Base-by-base conservation (phyloP, 2,888 invertebrate genomes). In the Siphlonurus alternatus region DNA sequence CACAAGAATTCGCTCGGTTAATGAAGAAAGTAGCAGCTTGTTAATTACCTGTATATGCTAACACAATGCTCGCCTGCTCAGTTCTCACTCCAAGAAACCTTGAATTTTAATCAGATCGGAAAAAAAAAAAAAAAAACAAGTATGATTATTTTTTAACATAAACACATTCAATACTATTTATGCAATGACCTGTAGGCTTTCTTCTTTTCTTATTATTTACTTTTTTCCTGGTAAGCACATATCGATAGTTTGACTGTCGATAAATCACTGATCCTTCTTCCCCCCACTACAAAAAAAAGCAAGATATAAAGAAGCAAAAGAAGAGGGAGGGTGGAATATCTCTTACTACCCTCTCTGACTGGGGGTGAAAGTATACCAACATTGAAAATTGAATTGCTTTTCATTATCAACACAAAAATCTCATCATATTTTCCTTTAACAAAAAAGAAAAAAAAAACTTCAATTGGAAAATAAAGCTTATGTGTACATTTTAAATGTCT, bases 351-450 rank as follows among this genome's bases (percentile, higher is more conserved):
- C 38, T 38, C 38, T 15, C 7, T 15, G 38, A 38, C n/a, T n/a
- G n/a, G 38, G 38, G 38, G 5, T 38, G 38, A 15, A 38, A 10
- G 38, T 38, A 15, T 38, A 56, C n/a, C 56, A 56, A 22, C 38
- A 38, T 15, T 10, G 56, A 56, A 56, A 56, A 56, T 56, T 56
- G 56, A 56, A 56, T 56, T 56, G 56, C 56, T 56, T 56, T 56
- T 56, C 56, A 56, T 56, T 56, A 56, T 56, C 22, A 56, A 7
- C 56, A 56, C 38, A 38, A 38, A 38, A 38, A 38, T 38, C 38
- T 38, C 38, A 38, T 38, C 38, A 38, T 38, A 38, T 10, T 38
- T 38, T 38, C 15, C 15, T 10, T 10, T 5, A 38, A 38, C n/a
- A n/a, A n/a, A n/a, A n/a, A n/a, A n/a, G n/a, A n/a, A n/a, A n/a